These are phyloP conservation scores for Rhamphomyia laevipes DNA, from an alignment of 2,888 invertebrate genomes.

Conservation along the genomic window DNA sequence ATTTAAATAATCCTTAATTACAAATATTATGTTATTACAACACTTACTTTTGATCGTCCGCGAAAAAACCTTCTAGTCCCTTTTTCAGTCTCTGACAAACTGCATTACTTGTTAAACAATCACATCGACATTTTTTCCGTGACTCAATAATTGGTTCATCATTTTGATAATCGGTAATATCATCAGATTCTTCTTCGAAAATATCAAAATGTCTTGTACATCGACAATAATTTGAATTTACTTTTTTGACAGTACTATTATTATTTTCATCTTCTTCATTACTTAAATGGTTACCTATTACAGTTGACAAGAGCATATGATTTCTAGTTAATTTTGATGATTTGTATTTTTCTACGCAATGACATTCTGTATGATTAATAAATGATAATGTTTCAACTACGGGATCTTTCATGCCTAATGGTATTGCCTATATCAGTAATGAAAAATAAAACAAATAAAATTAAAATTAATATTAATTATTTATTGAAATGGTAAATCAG, in stretches of 20 bases:
- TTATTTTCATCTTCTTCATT: not conserved
- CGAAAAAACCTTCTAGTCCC: constrained; percentile 51
- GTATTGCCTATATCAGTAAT: constrained; percentile 12
- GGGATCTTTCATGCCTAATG: constrained; percentile 16
- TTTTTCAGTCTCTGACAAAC: constrained; percentile 49
- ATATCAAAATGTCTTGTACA: constrained; percentile 36
- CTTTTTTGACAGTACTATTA: constrained; percentile 3
- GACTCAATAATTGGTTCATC: not conserved
- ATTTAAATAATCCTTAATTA: not conserved
- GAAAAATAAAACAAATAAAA: not conserved
- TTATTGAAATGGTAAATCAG: too few relatives aligned
- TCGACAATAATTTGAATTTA: constrained; percentile 11
- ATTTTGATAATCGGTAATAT: not conserved
- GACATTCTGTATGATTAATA: constrained; percentile 33
- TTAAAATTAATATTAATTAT: too few relatives aligned
- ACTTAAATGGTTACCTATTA: not conserved
- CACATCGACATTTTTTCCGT: constrained; percentile 44
- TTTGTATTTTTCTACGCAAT: constrained; percentile 21
- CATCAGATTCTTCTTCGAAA: constrained; percentile 24
- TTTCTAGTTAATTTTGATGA: constrained; percentile 7
- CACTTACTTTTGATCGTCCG: constrained; percentile 48
- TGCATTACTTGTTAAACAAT: constrained; percentile 47
- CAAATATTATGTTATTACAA: not conserved
- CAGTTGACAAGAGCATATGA: constrained; percentile 9
- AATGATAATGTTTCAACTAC: constrained; percentile 14